Evolutionary conservation across 2,113 vertebrate genomes (phyloP), one percentile per base, ranked within the genome.

Genomic region (Alligator mississippiensis): DNA sequence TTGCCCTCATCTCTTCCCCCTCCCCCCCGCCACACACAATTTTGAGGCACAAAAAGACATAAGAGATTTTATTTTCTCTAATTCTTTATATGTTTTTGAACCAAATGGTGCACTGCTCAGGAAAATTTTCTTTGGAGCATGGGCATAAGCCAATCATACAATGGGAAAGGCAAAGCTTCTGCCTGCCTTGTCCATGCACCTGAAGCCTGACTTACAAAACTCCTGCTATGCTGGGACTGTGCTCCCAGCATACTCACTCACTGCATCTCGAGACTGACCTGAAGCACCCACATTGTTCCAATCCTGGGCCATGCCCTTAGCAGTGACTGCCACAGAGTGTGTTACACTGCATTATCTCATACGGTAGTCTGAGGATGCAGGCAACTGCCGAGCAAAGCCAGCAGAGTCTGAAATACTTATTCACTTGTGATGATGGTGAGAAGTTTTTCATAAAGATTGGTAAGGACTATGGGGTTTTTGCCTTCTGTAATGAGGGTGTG

Each of bases 21-120:
- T 77, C 64, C 81, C 30, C 30, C 25, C 27, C 6, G 60, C 0
- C 5, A 15, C 12, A 62, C 63, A 57, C 34, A 24, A 34, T 88
- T 88, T 47, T 30, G 66, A 95, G 76, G 82, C 19, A 90, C 15
- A 85, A 93, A 61, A 77, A 90, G 86, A 95, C 60, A 60, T 5
- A 57, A 91, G 21, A 4, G 38, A 34, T 93, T 84, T 82, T 84
- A 84, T n/a, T 79, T 28, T 12, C 12, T 2, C 30, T 21, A 6
- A 5, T 21, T 91, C 18, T 74, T 82, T 87, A 87, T 14, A 47
- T 64, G 87, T 77, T 90, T 91, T 84, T 14, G 55, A 70, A 94
- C 79, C 47, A 84, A 70, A 81, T 61, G 82, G 3, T 82, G 55
- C 81, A 11, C 25, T 25, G 55, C 27, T 84, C 24, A 57, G 75